Conservation (phyloP, 2,888 invertebrate genomes). For the Lordiphosa andalusiaca region DNA sequence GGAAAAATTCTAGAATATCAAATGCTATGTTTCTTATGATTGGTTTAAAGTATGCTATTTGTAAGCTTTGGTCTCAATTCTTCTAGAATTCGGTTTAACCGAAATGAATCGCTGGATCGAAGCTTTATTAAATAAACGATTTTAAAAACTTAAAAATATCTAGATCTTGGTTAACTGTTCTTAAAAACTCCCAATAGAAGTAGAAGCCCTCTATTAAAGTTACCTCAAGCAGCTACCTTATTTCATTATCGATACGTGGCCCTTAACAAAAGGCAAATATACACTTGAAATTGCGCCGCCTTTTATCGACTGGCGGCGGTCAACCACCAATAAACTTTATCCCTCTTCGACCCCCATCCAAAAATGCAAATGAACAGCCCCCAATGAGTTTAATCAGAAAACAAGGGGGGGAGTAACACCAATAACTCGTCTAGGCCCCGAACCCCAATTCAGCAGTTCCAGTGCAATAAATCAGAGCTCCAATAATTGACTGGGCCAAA, state of each 20-base stretch:
- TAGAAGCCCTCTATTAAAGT: no score
- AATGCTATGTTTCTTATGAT: no score
- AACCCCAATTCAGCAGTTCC: conserved; percentile 21
- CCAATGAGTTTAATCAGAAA: conserved; percentile 30
- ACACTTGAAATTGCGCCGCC: conserved; percentile 54
- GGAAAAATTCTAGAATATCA: no score
- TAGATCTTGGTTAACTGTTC: no score
- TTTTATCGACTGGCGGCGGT: conserved; percentile 28
- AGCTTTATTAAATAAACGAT: no score
- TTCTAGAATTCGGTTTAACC: no score
- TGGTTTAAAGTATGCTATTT: no score
- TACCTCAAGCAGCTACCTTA: no score
- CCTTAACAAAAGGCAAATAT: conserved; percentile 26
- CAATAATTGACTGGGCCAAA: conserved; percentile 66
- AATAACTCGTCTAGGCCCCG: conserved; percentile 60
- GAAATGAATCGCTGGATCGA: no score
- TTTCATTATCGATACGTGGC: neutral
- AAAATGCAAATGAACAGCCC: conserved; percentile 63
- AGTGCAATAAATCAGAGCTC: conserved; percentile 68
- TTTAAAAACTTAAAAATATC: no score
- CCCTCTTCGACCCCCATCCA: neutral
- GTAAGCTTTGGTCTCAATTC: no score
- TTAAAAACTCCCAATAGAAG: no score
- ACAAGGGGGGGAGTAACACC: conserved; percentile 32
- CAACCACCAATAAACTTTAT: conserved; percentile 36